phyloP scores from a whole-genome alignment of 2,888 invertebrate species.

The Neocrepidodera transversa region DNA sequence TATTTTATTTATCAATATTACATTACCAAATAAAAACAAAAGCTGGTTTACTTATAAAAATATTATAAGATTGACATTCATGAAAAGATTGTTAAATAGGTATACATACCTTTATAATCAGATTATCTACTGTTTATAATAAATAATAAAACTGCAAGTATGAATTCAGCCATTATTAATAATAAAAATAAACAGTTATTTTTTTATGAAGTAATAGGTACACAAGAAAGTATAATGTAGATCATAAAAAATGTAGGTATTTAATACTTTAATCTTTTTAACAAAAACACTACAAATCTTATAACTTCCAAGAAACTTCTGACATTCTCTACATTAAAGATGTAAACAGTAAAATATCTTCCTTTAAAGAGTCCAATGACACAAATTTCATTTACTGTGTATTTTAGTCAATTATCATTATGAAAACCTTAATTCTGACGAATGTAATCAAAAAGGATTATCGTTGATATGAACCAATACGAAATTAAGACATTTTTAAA shows the following conservation, averaged over 20 bases:
- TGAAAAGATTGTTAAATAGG: too few relatives aligned
- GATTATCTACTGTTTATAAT: too few relatives aligned
- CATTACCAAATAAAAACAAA: too few relatives aligned
- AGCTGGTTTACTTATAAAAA: too few relatives aligned
- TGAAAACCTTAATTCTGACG: slow-evolving; percentile 13
- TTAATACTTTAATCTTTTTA: not conserved
- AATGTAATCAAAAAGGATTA: not conserved
- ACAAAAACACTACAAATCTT: not conserved
- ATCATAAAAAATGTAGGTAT: too few relatives aligned
- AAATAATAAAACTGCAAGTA: too few relatives aligned
- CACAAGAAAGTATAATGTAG: too few relatives aligned
- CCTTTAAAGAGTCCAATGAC: slow-evolving; percentile 27
- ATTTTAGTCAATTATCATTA: slow-evolving; percentile 17
- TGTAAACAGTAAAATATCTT: slow-evolving; percentile 35
- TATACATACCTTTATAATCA: too few relatives aligned
- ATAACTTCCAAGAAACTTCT: slow-evolving; percentile 5
- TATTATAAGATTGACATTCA: too few relatives aligned
- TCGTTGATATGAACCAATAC: not conserved
- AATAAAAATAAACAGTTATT: too few relatives aligned
- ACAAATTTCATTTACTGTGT: slow-evolving; percentile 25
- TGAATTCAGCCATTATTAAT: too few relatives aligned
- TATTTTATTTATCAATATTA: not conserved
- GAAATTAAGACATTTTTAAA: not conserved
- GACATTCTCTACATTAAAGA: slow-evolving; percentile 19
- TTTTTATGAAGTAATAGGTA: too few relatives aligned